phyloP scores from a whole-genome alignment of 2,113 vertebrate species.

The Meleagris gallopavo region DNA sequence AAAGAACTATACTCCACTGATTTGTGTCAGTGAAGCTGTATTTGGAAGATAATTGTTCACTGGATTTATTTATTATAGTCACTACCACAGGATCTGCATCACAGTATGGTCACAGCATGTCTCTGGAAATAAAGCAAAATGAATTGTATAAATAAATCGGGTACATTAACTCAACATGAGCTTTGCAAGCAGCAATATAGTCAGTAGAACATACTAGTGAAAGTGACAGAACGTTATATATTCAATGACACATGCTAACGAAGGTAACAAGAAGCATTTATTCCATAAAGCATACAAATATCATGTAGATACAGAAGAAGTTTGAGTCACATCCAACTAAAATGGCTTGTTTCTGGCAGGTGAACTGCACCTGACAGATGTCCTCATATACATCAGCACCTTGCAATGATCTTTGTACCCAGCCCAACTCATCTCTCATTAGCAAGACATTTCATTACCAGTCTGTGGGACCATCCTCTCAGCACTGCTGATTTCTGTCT shows the following conservation, averaged over 20 bases:
- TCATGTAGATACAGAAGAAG: slow-evolving; percentile 47
- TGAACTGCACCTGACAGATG: slow-evolving; percentile 61
- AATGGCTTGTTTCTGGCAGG: slow-evolving; percentile 56
- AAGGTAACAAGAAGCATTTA: slow-evolving; percentile 58
- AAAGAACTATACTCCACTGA: slow-evolving; percentile 46
- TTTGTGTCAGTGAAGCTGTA: slow-evolving; percentile 59
- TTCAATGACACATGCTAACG: slow-evolving; percentile 54
- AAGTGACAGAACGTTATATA: slow-evolving; percentile 63
- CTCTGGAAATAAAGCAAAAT: slow-evolving; percentile 71
- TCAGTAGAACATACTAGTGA: slow-evolving; percentile 50
- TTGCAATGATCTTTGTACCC: slow-evolving; percentile 67
- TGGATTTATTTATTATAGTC: slow-evolving; percentile 66
- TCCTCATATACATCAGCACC: slow-evolving; percentile 56
- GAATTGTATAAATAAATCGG: slow-evolving; percentile 69
- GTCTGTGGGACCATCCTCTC: slow-evolving; percentile 52
- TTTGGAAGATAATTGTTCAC: slow-evolving; percentile 69
- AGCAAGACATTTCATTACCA: slow-evolving; percentile 64
- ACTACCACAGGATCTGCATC: slow-evolving; percentile 63
- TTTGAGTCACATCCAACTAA: slow-evolving; percentile 50
- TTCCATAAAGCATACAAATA: slow-evolving; percentile 47
- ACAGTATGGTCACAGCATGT: slow-evolving; percentile 69
- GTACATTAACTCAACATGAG: slow-evolving; percentile 61
- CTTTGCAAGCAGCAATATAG: slow-evolving; percentile 38
- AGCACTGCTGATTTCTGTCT: slow-evolving; percentile 46
- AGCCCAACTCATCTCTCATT: slow-evolving; percentile 63